Conservation (phyloP, 64 coral and sea anemone genomes). For the Astreopora myriophthalma region DNA sequence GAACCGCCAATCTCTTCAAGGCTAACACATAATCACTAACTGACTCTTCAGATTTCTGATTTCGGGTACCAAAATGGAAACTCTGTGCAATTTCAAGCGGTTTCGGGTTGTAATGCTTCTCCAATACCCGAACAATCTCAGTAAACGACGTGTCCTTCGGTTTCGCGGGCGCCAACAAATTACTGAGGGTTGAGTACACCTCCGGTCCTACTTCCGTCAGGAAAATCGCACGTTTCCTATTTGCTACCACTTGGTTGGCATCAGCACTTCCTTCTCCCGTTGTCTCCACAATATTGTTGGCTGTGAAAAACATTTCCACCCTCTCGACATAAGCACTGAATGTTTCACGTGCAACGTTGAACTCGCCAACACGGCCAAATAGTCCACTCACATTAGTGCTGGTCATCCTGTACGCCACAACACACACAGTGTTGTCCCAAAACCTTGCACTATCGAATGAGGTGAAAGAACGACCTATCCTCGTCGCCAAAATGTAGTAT, state of each 20-base stretch:
- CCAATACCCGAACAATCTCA: slow-evolving; percentile 19
- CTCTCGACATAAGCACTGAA: slow-evolving; percentile 68
- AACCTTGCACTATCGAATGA: slow-evolving; percentile 30
- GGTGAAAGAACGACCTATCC: slow-evolving; percentile 31
- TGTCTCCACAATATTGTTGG: slow-evolving; percentile 42
- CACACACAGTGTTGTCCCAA: slow-evolving; percentile 9
- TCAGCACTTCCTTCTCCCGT: slow-evolving; percentile 33
- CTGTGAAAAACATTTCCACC: slow-evolving; percentile 75
- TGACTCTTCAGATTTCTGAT: slow-evolving; percentile 48
- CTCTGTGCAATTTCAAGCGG: slow-evolving; percentile 60
- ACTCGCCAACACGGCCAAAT: slow-evolving; percentile 56
- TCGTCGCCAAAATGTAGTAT: slow-evolving; percentile 79
- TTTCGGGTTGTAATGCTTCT: slow-evolving; percentile 47
- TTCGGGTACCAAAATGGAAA: slow-evolving; percentile 69
- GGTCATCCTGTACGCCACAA: slow-evolving; percentile 22
- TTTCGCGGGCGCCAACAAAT: slow-evolving; percentile 42
- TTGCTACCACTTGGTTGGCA: slow-evolving; percentile 44
- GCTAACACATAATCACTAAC: slow-evolving; percentile 40
- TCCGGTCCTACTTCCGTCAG: slow-evolving; percentile 76
- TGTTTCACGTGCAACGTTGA: slow-evolving; percentile 27
- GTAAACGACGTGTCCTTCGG: slow-evolving; percentile 49
- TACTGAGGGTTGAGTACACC: slow-evolving; percentile 56
- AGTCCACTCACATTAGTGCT: slow-evolving; percentile 42
- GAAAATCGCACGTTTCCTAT: slow-evolving; percentile 79
- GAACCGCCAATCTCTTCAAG: slow-evolving; percentile 49